Evolutionary conservation across 2,113 vertebrate genomes (phyloP).

Genomic region (Lepidothrix coronata): DNA sequence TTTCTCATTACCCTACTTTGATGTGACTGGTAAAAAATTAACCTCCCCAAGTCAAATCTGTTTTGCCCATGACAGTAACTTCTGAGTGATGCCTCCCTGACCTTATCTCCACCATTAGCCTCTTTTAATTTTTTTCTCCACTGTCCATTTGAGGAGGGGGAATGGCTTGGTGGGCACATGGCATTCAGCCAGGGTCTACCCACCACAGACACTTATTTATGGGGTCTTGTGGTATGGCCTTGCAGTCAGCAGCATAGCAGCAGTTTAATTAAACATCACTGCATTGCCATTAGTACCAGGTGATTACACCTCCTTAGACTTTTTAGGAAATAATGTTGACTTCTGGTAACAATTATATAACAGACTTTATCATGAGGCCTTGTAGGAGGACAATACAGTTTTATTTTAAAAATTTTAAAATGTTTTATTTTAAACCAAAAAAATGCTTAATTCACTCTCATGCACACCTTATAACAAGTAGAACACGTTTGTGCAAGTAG

Average conservation of each 20-base stretch:
- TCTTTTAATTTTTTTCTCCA: background rate
- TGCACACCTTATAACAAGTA: background rate
- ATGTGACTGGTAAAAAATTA: background rate
- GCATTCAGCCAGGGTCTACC: background rate
- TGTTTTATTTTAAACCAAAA: background rate
- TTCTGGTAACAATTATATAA: background rate
- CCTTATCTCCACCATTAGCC: background rate
- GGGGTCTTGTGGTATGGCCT: background rate
- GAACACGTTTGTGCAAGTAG: background rate
- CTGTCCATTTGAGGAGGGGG: background rate
- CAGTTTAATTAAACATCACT: background rate
- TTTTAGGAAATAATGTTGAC: background rate
- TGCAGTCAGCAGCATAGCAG: background rate
- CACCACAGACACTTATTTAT: background rate
- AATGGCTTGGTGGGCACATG: background rate
- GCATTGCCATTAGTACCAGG: background rate
- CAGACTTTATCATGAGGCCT: background rate
- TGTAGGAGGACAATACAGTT: background rate
- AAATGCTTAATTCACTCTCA: background rate
- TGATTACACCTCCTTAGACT: background rate
- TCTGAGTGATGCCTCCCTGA: background rate
- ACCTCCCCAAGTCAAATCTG: background rate
- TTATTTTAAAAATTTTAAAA: background rate
- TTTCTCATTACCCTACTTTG: background rate
- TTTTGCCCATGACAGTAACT: background rate